phyloP scores from a whole-genome alignment of 2,797 vertebrate genomes.

The Enteromius fasciolatus region DNA sequence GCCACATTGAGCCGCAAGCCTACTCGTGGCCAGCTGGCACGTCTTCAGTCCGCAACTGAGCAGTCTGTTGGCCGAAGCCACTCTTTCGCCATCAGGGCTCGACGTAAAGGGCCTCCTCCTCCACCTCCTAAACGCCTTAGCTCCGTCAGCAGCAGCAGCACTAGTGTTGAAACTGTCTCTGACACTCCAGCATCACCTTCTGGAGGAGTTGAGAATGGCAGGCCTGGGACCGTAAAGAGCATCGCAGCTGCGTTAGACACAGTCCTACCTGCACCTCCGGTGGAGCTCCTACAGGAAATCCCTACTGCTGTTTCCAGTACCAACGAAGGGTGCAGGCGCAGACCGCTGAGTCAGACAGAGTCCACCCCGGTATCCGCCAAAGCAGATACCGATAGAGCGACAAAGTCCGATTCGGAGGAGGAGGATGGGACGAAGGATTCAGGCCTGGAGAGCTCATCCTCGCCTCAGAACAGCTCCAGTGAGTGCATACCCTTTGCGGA shows the following conservation, averaged over 20 bases:
- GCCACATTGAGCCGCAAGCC: constrained; percentile 90
- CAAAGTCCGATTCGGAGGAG: constrained; percentile 82
- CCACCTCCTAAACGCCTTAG: constrained; percentile 93
- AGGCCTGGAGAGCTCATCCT: constrained; percentile 69
- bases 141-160: constrained; percentile 81
- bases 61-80: constrained; percentile 87
- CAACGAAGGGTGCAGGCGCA: constrained; percentile 65
- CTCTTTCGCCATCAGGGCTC: constrained; percentile 90
- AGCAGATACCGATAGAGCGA: constrained; percentile 57
- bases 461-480: constrained; percentile 90
- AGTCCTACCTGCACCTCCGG: background rate
- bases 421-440: constrained; percentile 64
- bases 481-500: constrained; percentile 96
- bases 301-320: background rate
- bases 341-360: constrained; percentile 81
- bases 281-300: constrained; percentile 49
- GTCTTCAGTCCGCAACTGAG: constrained; percentile 69
- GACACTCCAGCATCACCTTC: rapidly evolving
- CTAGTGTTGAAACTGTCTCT: constrained; percentile 50
- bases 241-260: constrained; percentile 72
- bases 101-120: constrained; percentile 89
- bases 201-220: constrained; percentile 53
- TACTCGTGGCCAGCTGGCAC: constrained; percentile 79
- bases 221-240: constrained; percentile 71
- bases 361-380: constrained; percentile 40